Percentiles rank a stretch among this genome's conserved stretches.
These are phyloP conservation scores for Sepioteuthis lessoniana DNA, from an alignment of 2,888 invertebrate species.

Conservation along the genomic window DNA sequence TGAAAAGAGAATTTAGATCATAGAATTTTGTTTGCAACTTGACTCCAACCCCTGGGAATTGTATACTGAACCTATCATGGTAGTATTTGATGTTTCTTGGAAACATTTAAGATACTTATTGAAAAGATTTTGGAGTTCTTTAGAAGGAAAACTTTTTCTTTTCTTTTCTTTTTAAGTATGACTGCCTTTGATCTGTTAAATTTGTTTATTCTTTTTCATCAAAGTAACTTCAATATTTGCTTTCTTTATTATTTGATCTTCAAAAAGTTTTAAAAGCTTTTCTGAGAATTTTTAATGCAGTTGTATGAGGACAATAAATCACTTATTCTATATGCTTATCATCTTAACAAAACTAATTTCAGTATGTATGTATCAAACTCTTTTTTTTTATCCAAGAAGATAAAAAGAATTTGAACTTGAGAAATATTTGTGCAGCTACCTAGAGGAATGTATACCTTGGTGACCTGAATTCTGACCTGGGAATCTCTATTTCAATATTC, in stretches of 20 bases:
- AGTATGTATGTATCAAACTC: too few relatives aligned
- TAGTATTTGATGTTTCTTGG: neutral
- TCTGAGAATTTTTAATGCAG: neutral
- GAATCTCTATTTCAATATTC: too few relatives aligned
- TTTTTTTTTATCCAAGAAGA: too few relatives aligned
- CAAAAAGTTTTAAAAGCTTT: conserved; percentile 1
- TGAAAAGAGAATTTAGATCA: neutral
- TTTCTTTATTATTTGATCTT: neutral
- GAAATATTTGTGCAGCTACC: too few relatives aligned
- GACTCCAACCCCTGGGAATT: neutral
- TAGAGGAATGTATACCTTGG: too few relatives aligned
- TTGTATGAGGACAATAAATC: neutral
- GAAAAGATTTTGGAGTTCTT: neutral
- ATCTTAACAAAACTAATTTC: neutral
- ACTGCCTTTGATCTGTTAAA: neutral
- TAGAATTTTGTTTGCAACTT: neutral
- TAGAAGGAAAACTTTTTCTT: neutral
- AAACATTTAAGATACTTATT: neutral
- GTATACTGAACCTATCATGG: neutral
- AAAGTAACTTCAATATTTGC: neutral
- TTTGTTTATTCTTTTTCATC: neutral
- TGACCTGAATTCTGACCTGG: too few relatives aligned
- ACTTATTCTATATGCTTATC: neutral
- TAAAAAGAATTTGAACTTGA: too few relatives aligned
- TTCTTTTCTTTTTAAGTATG: neutral